A percentile compares a stretch with the other conserved stretches of the same genome.
These are phyloP conservation scores for Australoheros scitulus DNA, from an alignment of 2,113 vertebrate species.

Conservation along the genomic window DNA sequence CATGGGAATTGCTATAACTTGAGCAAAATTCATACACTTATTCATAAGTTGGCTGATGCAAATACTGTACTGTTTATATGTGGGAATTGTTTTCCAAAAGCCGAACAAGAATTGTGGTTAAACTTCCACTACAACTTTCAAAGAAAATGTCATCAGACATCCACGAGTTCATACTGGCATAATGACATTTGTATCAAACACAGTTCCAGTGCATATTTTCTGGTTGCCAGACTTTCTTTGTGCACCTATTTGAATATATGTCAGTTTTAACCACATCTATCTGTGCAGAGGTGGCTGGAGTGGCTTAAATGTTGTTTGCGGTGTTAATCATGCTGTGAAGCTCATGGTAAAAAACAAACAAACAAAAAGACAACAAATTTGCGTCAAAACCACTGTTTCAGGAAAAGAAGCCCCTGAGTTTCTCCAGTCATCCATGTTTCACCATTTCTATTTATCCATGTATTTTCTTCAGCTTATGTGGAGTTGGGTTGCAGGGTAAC, in stretches of 20 bases:
- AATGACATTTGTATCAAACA: background rate
- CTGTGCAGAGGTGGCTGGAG: background rate
- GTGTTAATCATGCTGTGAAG: background rate
- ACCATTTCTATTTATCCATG: background rate
- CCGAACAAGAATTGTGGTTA: background rate
- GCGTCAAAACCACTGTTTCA: background rate
- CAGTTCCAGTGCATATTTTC: background rate
- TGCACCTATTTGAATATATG: background rate
- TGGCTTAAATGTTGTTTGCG: background rate
- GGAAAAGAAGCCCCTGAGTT: background rate
- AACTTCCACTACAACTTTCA: conserved; percentile 1
- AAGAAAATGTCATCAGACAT: background rate
- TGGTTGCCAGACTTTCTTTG: background rate
- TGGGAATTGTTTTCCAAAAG: background rate
- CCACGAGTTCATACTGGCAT: background rate
- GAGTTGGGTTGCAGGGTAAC: background rate
- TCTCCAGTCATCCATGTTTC: background rate
- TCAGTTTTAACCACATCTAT: background rate
- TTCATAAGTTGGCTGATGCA: conserved; percentile 13
- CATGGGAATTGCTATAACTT: background rate
- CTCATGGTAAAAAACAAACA: no score
- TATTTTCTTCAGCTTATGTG: background rate
- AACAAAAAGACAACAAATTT: background rate
- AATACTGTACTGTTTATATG: background rate
- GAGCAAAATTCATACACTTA: conserved; percentile 23